These are phyloP conservation scores for Popillia japonica DNA, from an alignment of 1,140 invertebrate genomes.

Conservation along the genomic window DNA sequence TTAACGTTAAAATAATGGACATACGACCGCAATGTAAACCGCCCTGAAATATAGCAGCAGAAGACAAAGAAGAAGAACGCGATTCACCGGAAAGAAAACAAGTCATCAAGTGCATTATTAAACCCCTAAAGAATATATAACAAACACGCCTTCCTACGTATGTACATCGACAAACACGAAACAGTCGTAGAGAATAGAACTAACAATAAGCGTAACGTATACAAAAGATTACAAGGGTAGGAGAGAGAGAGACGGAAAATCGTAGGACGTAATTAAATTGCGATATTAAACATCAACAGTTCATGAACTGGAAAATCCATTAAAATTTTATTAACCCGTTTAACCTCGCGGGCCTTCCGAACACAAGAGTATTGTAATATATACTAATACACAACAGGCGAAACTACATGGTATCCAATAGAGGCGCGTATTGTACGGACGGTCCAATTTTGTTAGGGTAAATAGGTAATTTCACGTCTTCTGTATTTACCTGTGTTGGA, in stretches of 20 bases:
- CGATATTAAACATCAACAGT: slow-evolving; percentile 28
- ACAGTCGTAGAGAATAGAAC: neutral
- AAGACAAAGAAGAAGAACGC: neutral
- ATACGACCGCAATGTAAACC: too few species aligned
- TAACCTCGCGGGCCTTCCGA: neutral
- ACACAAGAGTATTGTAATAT: neutral
- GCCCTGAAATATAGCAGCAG: neutral
- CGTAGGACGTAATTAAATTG: slow-evolving; percentile 27
- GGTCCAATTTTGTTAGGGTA: neutral
- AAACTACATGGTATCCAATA: neutral
- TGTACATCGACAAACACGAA: neutral
- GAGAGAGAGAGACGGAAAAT: neutral
- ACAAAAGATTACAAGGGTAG: neutral
- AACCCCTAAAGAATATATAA: neutral
- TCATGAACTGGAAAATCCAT: slow-evolving; percentile 26
- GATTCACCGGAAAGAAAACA: neutral
- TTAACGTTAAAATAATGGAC: too few species aligned
- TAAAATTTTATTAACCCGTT: slow-evolving; percentile 27
- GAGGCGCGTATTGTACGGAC: neutral
- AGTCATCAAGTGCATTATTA: slow-evolving; percentile 26
- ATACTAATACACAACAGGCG: neutral
- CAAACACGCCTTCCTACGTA: neutral
- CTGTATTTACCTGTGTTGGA: neutral
- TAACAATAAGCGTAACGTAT: neutral
- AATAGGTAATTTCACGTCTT: neutral